These are phyloP conservation scores for Candidula unifasciata DNA, from an alignment of 2,888 invertebrate genomes.

Conservation along the genomic window DNA sequence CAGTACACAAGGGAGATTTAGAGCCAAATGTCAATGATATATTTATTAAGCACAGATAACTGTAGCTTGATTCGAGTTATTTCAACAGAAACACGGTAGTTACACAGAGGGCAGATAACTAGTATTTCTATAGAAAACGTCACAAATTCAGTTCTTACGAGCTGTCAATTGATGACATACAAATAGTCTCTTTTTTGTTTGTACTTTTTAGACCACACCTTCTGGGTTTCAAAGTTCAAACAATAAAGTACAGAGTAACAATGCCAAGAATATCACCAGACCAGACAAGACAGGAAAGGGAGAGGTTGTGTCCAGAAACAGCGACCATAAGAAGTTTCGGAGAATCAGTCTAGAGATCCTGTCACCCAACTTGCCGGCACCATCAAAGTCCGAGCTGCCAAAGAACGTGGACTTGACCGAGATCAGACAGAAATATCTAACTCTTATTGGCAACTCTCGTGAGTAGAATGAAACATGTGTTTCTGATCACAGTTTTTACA, in stretches of 20 bases:
- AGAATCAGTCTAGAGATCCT: background rate
- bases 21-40: too few species aligned
- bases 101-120: too few species aligned
- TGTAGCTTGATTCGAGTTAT: too few species aligned
- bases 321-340: conserved; percentile 30
- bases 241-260: background rate
- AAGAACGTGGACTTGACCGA: conserved; percentile 6
- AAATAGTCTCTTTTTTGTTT: too few species aligned
- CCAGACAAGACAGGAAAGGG: background rate
- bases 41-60: too few species aligned
- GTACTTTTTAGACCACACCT: background rate
- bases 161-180: too few species aligned
- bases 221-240: background rate
- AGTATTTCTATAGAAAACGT: too few species aligned
- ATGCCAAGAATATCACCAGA: background rate
- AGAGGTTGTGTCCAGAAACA: background rate
- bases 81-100: too few species aligned
- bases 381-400: conserved; percentile 4
- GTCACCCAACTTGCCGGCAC: background rate
- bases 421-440: conserved; percentile 15
- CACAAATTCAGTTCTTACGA: too few species aligned
- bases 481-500: too few species aligned
- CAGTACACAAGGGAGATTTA: too few species aligned
- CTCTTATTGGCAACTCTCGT: background rate
- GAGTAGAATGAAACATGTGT: conserved; percentile 5